These are phyloP conservation scores for Bactericera cockerelli DNA, from an alignment of 1,140 invertebrate genomes.

Conservation along the genomic window DNA sequence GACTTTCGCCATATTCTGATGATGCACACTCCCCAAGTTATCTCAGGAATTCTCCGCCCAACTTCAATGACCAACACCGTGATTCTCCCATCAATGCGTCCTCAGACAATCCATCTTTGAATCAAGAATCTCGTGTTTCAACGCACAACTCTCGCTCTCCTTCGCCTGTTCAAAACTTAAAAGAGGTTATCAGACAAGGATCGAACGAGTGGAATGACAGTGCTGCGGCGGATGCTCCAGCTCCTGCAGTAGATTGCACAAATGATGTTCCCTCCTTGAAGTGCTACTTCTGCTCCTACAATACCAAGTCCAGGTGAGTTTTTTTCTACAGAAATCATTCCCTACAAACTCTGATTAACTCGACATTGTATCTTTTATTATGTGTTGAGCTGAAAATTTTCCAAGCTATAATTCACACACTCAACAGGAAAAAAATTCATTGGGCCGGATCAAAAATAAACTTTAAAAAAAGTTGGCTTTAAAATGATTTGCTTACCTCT, in stretches of 20 bases:
- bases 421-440: no score
- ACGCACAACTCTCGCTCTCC: background rate
- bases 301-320: conserved; percentile 5
- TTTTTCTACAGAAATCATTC: no score
- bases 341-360: no score
- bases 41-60: background rate
- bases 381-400: no score
- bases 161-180: background rate
- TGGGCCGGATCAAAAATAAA: no score
- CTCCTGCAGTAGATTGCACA: background rate
- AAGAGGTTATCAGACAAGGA: background rate
- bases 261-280: conserved; percentile 7
- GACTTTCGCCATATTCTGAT: background rate
- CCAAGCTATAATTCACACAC: no score
- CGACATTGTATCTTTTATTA: no score
- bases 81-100: background rate
- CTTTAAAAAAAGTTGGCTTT: no score
- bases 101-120: background rate
- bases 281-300: conserved; percentile 4
- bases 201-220: background rate
- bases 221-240: background rate
- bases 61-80: background rate
- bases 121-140: background rate
- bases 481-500: no score
- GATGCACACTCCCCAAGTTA: background rate